phyloP scores from a whole-genome alignment of 1,140 invertebrate species.

The Microplitis mediator region DNA sequence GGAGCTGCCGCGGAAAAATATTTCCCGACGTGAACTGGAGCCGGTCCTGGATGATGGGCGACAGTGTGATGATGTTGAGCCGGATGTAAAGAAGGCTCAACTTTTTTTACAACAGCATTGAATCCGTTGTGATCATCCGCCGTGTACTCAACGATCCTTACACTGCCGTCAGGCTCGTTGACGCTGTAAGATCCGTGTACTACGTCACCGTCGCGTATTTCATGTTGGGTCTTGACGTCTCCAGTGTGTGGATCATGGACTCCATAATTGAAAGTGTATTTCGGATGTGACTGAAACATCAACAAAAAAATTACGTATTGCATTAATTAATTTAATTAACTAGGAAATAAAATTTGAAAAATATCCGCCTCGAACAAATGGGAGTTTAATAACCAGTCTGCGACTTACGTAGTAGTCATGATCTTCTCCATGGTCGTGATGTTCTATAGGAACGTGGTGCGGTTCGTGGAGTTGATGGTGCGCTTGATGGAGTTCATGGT shows the following conservation, averaged over 20 bases:
- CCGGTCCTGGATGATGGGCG: not conserved
- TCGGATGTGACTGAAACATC: conserved; percentile 57
- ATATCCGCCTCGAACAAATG: not conserved
- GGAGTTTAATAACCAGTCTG: not conserved
- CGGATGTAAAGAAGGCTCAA: conserved; percentile 58
- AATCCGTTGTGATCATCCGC: conserved; percentile 65
- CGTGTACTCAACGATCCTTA: conserved; percentile 63
- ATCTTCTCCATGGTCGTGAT: conserved; percentile 42
- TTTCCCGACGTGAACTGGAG: conserved; percentile 49
- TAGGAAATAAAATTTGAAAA: too few species aligned
- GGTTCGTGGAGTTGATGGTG: conserved; percentile 37
- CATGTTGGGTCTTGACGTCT: conserved; percentile 63
- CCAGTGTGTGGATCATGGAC: conserved; percentile 64
- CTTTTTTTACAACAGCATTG: conserved; percentile 63
- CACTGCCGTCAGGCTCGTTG: conserved; percentile 63
- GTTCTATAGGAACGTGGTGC: not conserved
- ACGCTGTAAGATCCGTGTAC: conserved; percentile 64
- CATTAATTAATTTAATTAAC: not conserved
- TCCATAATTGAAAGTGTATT: conserved; percentile 63
- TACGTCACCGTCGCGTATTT: conserved; percentile 63
- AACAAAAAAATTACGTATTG: conserved; percentile 2
- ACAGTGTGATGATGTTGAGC: conserved; percentile 37
- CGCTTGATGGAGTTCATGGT: conserved; percentile 26
- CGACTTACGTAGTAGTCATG: conserved; percentile 55
- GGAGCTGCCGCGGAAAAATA: conserved; percentile 47